Evolutionary conservation across 2,888 invertebrate species (phyloP), one percentile per base, ranked within the genome.

Genomic region (Terebella lapidaria): DNA sequence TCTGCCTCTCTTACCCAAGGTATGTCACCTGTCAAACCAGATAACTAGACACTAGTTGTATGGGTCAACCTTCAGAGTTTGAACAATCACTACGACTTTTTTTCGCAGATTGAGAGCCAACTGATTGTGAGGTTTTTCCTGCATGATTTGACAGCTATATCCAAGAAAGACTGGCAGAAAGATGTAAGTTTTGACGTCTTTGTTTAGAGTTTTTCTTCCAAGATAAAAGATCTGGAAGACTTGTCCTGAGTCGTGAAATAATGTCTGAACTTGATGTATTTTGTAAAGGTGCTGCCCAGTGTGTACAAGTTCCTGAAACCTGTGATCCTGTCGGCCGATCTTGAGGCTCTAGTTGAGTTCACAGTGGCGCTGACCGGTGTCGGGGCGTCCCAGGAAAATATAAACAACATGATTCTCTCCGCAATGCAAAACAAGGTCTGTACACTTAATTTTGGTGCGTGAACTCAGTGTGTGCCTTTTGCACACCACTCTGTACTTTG

Each of bases 1-100:
- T 2, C 65, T 78, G 57, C 75, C 76, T 2, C 63, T 75, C 3
- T 62, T 77, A 15, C 69, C 68, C 59, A 72, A 73, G 72, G 77
- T 56, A 15, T 15, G 55, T 53, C 5, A 35, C 10, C 35, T n/a
- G n/a, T n/a, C n/a, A n/a, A n/a, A n/a, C n/a, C n/a, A n/a, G n/a
- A n/a, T n/a, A n/a, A n/a, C n/a, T n/a, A n/a, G n/a, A n/a, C n/a
- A n/a, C n/a, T n/a, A n/a, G n/a, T n/a, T n/a, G n/a, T n/a, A n/a
- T n/a, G n/a, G n/a, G n/a, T n/a, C n/a, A n/a, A n/a, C n/a, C n/a
- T n/a, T n/a, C n/a, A n/a, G n/a, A n/a, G n/a, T n/a, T n/a, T n/a
- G n/a, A n/a, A n/a, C n/a, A n/a, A n/a, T n/a, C n/a, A n/a, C n/a
- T n/a, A n/a, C n/a, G n/a, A n/a, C n/a, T n/a, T n/a, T n/a, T n/a